Percentiles rank a stretch among this genome's conserved stretches.
phyloP scores from a whole-genome alignment of 2,113 vertebrate genomes.

The Planiliza haematocheilus region DNA sequence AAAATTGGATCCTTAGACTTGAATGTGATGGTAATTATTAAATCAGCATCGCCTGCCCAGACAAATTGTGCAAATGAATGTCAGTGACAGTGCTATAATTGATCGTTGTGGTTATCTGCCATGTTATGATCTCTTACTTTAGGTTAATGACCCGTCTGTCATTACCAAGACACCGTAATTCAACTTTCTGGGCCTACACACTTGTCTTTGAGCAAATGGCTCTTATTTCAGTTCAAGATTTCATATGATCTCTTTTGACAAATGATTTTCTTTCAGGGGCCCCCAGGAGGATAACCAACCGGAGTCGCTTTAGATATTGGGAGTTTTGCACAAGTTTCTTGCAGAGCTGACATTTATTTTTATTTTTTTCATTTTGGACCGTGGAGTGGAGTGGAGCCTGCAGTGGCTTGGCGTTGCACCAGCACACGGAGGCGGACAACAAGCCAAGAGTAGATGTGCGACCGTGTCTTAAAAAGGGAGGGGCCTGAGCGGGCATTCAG shows the following conservation, averaged over 20 bases:
- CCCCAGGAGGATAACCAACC: conserved; percentile 89
- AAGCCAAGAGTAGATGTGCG: conserved; percentile 84
- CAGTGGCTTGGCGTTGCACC: background rate
- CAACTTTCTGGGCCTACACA: background rate
- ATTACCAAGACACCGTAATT: no score
- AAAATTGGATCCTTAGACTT: no score
- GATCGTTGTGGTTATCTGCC: no score
- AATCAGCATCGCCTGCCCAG: no score
- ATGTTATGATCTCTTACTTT: no score
- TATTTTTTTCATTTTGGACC: conserved; percentile 2
- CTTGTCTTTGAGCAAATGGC: conserved; percentile 41
- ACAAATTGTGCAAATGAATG: no score
- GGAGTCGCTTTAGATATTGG: conserved; percentile 78
- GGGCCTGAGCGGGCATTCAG: conserved; percentile 83
- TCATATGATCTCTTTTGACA: conserved; percentile 90
- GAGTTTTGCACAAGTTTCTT: conserved; percentile 4
- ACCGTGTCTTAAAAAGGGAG: conserved; percentile 83
- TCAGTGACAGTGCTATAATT: no score
- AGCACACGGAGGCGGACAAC: conserved; percentile 16
- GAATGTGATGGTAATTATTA: no score
- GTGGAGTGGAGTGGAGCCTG: background rate
- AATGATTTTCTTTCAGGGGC: conserved; percentile 90
- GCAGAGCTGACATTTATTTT: conserved; percentile 18
- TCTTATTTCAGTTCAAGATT: conserved; percentile 88
- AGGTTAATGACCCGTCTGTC: no score